Base-by-base conservation (phyloP, 2,113 vertebrate genomes). In the Bubo bubo region DNA sequence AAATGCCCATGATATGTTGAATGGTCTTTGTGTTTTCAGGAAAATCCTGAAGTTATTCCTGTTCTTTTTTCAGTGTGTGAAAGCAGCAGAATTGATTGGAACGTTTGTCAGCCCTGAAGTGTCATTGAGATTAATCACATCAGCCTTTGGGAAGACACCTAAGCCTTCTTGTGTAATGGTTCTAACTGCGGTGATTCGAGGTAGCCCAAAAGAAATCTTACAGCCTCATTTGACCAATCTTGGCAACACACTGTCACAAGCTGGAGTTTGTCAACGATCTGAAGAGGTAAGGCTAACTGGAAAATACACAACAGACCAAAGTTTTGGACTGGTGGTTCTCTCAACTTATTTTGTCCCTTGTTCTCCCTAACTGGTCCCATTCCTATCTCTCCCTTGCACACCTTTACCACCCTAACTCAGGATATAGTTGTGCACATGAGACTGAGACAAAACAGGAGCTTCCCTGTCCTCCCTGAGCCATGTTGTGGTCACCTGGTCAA, bases 71-170 rank as follows among this genome's bases (percentile, higher is more conserved):
- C 97, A 99, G 99, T 98, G 98, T 93, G 74, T 97, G 72, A 98
- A 98, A 90, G 98, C 99, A 2, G 99, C 99, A 5, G 98, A 98
- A 96, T 96, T 99, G 59, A 89, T 99, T 19, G 99, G 99, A 34
- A 98, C 77, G 0, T 99, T 99, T 82, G 99, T 99, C 68, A 98
- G 89, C 95, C 99, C 99, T 0, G 98, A 98, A 7, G 99, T 99
- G 39, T 99, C 98, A 20, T 97, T 99, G 97, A 99, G 98, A 95
- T 97, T 99, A 90, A 96, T 99, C 71, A 91, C 99, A 88, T 84
- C 98, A 3, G 97, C 98, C 21, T 97, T 99, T 88, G 97, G 83
- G 60, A 97, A 97, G 94, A 95, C 98, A 2, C 98, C 99, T 37
- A 97, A 97, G 28, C 93, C 99, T 6, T 98, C 98, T 4, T 95